Evolutionary conservation across 92 coral and sea anemone species (phyloP).

Genomic region (Hydrozoanthus gracilis): DNA sequence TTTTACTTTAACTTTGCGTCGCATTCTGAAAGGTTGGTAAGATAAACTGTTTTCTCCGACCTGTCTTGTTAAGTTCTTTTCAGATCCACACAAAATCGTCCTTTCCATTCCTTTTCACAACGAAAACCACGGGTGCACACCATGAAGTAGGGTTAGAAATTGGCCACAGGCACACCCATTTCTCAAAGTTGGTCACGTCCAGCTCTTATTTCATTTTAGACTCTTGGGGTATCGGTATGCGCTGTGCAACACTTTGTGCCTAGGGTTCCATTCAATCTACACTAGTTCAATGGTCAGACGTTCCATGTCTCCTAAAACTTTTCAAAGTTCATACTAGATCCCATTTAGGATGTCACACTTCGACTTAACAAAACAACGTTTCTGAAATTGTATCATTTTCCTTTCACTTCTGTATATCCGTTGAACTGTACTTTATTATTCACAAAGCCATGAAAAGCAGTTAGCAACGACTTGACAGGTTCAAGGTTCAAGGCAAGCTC

Average conservation of each 20-base stretch:
- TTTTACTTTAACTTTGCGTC: neutral
- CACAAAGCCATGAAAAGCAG: neutral
- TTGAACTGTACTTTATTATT: neutral
- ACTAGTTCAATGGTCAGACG: slow-evolving; percentile 11
- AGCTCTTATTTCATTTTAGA: slow-evolving; percentile 16
- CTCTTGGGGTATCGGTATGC: slow-evolving; percentile 7
- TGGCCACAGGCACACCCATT: neutral
- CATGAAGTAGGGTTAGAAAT: neutral
- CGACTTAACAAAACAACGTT: slow-evolving; percentile 8
- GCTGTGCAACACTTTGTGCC: neutral
- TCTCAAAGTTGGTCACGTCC: neutral
- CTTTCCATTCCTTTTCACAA: neutral
- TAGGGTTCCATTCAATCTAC: neutral
- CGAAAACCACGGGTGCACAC: neutral
- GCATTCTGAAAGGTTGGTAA: neutral
- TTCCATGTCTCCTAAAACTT: slow-evolving; percentile 25
- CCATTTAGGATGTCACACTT: slow-evolving; percentile 12
- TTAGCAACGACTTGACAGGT: neutral
- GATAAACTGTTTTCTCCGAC: neutral
- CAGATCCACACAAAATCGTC: neutral
- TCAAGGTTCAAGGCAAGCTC: neutral
- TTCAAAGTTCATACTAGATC: slow-evolving; percentile 4
- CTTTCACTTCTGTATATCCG: neutral
- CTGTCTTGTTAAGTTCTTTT: neutral
- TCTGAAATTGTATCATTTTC: neutral